Conservation (phyloP, 2,888 invertebrate species). For the Rapana venosa region DNA sequence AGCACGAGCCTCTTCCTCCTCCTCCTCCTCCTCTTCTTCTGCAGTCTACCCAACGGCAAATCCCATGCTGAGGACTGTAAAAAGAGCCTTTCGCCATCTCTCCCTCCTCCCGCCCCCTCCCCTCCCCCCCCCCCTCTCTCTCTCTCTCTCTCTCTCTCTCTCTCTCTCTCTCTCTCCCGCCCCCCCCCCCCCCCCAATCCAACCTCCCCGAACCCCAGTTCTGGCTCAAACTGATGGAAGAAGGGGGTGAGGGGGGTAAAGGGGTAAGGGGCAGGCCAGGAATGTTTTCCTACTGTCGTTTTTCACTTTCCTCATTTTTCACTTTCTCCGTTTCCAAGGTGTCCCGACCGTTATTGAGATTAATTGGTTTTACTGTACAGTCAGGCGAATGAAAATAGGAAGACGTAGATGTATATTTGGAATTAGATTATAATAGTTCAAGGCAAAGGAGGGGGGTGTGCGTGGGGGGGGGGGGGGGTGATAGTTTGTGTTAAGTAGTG, state of each 20-base stretch:
- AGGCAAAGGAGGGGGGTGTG: not conserved
- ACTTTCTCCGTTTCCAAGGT: not conserved
- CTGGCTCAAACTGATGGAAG: not conserved
- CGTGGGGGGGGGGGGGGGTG: not conserved
- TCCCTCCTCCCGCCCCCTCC: not conserved
- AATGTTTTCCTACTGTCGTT: not conserved
- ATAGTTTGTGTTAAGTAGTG: not conserved
- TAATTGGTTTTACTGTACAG: not conserved
- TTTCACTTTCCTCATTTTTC: conserved; percentile 9
- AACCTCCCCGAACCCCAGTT: no score
- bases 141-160: not conserved
- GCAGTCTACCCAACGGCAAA: no score
- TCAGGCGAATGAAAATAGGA: no score
- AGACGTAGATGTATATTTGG: no score
- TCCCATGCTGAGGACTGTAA: no score
- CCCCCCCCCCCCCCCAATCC: no score
- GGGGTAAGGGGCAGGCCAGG: not conserved
- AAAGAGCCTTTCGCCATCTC: no score
- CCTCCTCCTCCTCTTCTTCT: no score
- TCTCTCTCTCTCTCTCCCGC: no score
- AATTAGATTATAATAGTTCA: not conserved
- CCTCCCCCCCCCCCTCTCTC: not conserved
- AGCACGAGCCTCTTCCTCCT: no score
- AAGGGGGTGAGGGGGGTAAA: not conserved
- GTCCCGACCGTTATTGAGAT: not conserved